Conservation (phyloP, 35 echinoderm and acorn worm genomes). For the Chiridota heheva region DNA sequence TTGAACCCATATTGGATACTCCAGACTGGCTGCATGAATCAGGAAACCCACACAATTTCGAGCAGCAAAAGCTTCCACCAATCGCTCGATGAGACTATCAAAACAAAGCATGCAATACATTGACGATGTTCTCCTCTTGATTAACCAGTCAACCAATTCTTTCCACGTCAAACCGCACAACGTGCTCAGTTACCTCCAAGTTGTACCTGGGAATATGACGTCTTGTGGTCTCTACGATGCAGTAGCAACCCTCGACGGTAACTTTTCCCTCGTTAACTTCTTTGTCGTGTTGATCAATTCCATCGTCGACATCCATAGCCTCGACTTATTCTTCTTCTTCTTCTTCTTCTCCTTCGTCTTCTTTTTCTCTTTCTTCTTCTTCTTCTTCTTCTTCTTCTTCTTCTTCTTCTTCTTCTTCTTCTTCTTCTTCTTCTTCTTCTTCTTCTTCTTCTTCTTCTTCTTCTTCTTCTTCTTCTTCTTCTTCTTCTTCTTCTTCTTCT, state of each 20-base stretch:
- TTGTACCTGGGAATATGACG: too few species aligned
- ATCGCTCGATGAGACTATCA: too few species aligned
- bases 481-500: slow-evolving; percentile 37
- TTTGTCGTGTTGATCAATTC: not conserved
- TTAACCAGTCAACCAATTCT: too few species aligned
- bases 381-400: slow-evolving; percentile 24
- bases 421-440: slow-evolving; percentile 29
- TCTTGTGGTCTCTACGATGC: not conserved
- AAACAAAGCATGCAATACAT: too few species aligned
- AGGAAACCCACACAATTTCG: too few species aligned
- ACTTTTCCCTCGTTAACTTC: slow-evolving; percentile 2
- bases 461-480: slow-evolving; percentile 29
- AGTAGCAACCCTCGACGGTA: too few species aligned
- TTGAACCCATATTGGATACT: too few species aligned
- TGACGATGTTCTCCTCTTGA: too few species aligned
- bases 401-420: slow-evolving; percentile 49
- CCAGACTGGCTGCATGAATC: too few species aligned
- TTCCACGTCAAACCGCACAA: too few species aligned
- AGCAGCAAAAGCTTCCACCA: too few species aligned
- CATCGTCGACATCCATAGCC: not conserved
- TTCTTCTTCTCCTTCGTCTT: not conserved
- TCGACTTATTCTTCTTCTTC: not conserved
- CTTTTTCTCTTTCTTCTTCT: not conserved
- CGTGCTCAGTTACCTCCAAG: too few species aligned
- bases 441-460: slow-evolving; percentile 26